A percentile compares a stretch with the other conserved stretches of the same genome.
These are phyloP conservation scores for Megalops atlanticus DNA, from an alignment of 2,113 vertebrate genomes.

Conservation along the genomic window DNA sequence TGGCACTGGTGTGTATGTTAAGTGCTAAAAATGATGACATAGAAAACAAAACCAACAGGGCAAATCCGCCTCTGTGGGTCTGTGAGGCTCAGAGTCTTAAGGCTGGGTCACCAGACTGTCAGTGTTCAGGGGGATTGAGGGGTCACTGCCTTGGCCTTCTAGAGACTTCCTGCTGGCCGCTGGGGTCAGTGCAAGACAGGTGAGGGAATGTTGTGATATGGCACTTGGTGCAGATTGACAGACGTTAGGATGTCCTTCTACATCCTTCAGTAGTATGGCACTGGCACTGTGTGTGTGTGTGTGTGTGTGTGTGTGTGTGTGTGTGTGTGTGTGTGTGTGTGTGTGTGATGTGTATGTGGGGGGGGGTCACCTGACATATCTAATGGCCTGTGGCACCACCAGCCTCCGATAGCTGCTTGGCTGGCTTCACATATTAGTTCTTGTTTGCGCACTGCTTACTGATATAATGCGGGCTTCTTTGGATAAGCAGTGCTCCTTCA, in stretches of 20 bases:
- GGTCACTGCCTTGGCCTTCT: conserved; percentile 16
- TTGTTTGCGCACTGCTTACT: conserved; percentile 25
- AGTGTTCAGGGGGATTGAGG: neutral
- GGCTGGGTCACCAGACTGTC: conserved; percentile 51
- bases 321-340: neutral
- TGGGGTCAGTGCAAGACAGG: conserved; percentile 64
- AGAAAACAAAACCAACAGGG: conserved; percentile 34
- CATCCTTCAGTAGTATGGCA: conserved; percentile 77
- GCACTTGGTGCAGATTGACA: conserved; percentile 74
- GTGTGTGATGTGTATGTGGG: too few species aligned
- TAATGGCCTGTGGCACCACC: neutral
- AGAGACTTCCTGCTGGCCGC: conserved; percentile 30
- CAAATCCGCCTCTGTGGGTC: neutral
- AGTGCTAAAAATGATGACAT: conserved; percentile 64
- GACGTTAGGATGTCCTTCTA: conserved; percentile 51
- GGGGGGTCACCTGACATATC: neutral
- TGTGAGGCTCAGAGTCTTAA: conserved; percentile 57
- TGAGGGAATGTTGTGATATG: conserved; percentile 72
- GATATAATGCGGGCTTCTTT: conserved; percentile 39
- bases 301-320: conserved; percentile 23
- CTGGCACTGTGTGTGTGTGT: conserved; percentile 35
- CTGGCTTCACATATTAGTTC: conserved; percentile 24
- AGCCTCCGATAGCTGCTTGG: conserved; percentile 45
- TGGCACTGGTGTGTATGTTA: conserved; percentile 51
- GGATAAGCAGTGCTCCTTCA: conserved; percentile 58